Base-by-base conservation (phyloP, 2,888 invertebrate species). In the Globia sparganii region DNA sequence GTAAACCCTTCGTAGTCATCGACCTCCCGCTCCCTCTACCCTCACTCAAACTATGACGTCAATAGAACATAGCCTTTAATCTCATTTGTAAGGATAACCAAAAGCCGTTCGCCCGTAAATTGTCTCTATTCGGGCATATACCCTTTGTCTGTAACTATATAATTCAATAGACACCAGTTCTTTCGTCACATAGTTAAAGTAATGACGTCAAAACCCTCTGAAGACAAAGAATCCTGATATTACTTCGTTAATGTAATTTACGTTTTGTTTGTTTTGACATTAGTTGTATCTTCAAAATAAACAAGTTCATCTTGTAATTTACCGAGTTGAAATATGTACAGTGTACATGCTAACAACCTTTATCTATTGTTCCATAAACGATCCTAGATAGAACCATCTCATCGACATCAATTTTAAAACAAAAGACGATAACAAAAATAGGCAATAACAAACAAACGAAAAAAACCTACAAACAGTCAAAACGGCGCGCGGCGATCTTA, bases 21-120 rank as follows among this genome's bases (percentile, higher is more conserved):
- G 75, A 83, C 78, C 84, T 74, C 70, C 70, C 67, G 59, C 31
- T 49, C 34, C 70, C 34, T 13, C 40, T 53, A 11, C 34, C 62
- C 67, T 59, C 75, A n/a, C n/a, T n/a, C 25, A 31, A 0, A 15
- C 81, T 75, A 80, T 88, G 91, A 90, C 91, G 88, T 88, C 88
- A 91, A 84, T 76, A 76, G 68, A 75, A 78, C 65, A 80, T 73
- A 75, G 79, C 81, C 83, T 74, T 62, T 91, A 89, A 91, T 90
- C 87, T 87, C 70, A 70, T 90, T 88, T 86, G 65, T 67, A 66
- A 78, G 80, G 83, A 87, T 87, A 85, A 87, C 78, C 61, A 68
- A 88, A 84, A 86, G 73, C 70, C 72, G 68, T 77, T 82, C 49
- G 78, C 66, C 76, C 69, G 72, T 80, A 77, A 83, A 74, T 77